Evolutionary conservation across 2,113 vertebrate genomes (phyloP).

Genomic region (Tamias sibiricus): DNA sequence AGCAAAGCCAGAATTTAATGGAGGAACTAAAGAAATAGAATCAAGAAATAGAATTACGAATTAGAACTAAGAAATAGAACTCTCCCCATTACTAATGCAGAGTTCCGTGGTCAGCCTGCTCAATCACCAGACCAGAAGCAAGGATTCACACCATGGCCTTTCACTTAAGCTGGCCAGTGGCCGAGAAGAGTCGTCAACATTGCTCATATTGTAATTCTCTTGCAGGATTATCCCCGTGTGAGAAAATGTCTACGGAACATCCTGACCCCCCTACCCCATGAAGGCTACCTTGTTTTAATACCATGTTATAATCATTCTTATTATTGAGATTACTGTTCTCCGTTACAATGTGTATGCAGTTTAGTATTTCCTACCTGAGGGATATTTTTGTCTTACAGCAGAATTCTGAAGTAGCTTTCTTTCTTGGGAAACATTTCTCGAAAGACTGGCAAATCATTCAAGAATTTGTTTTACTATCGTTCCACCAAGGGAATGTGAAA

Average conservation of each 20-base stretch:
- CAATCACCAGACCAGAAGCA: not conserved
- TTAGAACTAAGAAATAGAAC: too few relatives aligned
- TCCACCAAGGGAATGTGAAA: constrained; percentile 34
- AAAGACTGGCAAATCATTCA: constrained; percentile 62
- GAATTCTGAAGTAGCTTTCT: constrained; percentile 28
- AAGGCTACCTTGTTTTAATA: not conserved
- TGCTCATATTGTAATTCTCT: not conserved
- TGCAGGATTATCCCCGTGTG: not conserved
- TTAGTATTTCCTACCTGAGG: constrained; percentile 19
- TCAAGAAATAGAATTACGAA: too few relatives aligned
- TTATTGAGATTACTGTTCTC: not conserved
- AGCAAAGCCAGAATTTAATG: not conserved
- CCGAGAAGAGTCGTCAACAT: constrained; percentile 56
- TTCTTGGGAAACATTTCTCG: constrained; percentile 26
- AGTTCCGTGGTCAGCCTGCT: too few relatives aligned
- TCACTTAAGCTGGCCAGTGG: constrained; percentile 36
- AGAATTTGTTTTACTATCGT: constrained; percentile 78
- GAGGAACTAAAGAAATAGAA: too few relatives aligned
- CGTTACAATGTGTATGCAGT: not conserved
- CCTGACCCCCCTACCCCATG: not conserved
- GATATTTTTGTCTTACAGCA: constrained; percentile 51
- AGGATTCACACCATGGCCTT: constrained; percentile 21
- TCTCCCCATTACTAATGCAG: too few relatives aligned
- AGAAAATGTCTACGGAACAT: not conserved
- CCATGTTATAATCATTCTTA: not conserved